These are phyloP conservation scores for Drosophila testacea DNA, from an alignment of 2,888 invertebrate genomes.

Conservation along the genomic window DNA sequence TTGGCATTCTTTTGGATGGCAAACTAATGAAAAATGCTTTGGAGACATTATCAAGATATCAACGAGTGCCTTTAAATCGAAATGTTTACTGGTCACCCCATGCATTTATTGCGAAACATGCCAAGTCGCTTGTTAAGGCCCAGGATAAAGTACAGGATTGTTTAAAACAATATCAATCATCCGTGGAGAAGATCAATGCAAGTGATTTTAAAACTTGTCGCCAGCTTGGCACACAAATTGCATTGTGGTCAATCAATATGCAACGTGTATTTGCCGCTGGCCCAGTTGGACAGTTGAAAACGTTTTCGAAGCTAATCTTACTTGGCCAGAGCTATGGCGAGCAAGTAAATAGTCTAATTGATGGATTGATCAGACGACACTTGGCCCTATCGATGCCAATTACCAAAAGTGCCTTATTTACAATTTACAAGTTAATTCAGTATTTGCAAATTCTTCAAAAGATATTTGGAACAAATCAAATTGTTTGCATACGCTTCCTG, in stretches of 20 bases:
- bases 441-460: conserved; percentile 91
- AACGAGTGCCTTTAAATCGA: conserved; percentile 92
- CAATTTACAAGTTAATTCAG: conserved; percentile 93
- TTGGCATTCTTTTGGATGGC: conserved; percentile 93
- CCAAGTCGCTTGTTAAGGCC: conserved; percentile 86
- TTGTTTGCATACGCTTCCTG: conserved; percentile 90
- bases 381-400: conserved; percentile 90
- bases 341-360: conserved; percentile 87
- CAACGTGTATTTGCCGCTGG: conserved; percentile 86
- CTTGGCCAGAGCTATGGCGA: conserved; percentile 90
- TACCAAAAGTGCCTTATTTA: conserved; percentile 90
- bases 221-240: conserved; percentile 85
- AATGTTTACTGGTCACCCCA: conserved; percentile 95
- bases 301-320: conserved; percentile 70
- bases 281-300: conserved; percentile 87
- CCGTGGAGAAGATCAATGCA: conserved; percentile 84
- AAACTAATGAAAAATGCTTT: conserved; percentile 91
- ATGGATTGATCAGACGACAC: conserved; percentile 89
- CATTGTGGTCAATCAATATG: conserved; percentile 88
- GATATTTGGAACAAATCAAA: conserved; percentile 89
- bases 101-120: conserved; percentile 90
- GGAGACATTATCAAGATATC: conserved; percentile 90
- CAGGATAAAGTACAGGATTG: conserved; percentile 84
- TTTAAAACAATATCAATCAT: conserved; percentile 86
- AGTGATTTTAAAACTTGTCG: conserved; percentile 86